phyloP scores from a whole-genome alignment of 2,113 vertebrate species.

The Ranitomeya variabilis region DNA sequence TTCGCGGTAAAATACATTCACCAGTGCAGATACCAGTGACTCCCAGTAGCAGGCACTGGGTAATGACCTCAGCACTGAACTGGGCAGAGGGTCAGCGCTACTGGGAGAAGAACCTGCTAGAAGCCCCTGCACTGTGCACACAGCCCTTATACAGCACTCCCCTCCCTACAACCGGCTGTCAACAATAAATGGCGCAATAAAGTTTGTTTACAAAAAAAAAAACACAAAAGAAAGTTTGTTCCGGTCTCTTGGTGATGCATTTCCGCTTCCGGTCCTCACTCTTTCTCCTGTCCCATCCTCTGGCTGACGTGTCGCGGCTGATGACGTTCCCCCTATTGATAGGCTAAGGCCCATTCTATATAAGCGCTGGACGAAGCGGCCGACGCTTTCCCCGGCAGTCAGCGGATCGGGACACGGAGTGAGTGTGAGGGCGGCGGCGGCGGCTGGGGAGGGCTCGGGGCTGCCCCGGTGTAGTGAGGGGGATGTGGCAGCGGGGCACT shows the following conservation, averaged over 20 bases:
- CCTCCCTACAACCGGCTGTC: neutral
- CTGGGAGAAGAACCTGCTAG: no score
- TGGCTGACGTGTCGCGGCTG: conserved; percentile 56
- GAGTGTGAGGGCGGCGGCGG: neutral
- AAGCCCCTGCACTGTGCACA: no score
- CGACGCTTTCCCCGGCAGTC: conserved; percentile 57
- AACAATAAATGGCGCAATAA: neutral
- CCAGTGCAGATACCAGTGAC: no score
- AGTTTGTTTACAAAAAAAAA: neutral
- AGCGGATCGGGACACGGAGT: conserved; percentile 59
- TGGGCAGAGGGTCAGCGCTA: no score
- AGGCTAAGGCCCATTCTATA: conserved; percentile 44
- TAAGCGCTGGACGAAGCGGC: conserved; percentile 47
- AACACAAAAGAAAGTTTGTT: neutral
- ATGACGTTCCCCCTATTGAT: conserved; percentile 50
- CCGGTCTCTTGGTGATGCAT: neutral
- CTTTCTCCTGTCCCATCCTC: conserved; percentile 8
- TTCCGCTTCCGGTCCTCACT: conserved; percentile 27
- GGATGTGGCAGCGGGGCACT: neutral
- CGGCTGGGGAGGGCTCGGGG: neutral
- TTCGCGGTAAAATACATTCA: no score
- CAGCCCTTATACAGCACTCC: no score
- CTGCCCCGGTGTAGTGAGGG: neutral
- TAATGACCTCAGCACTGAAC: no score
- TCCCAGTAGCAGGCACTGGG: no score